Base-by-base conservation (phyloP, 2,888 invertebrate genomes). In the Vanessa cardui region DNA sequence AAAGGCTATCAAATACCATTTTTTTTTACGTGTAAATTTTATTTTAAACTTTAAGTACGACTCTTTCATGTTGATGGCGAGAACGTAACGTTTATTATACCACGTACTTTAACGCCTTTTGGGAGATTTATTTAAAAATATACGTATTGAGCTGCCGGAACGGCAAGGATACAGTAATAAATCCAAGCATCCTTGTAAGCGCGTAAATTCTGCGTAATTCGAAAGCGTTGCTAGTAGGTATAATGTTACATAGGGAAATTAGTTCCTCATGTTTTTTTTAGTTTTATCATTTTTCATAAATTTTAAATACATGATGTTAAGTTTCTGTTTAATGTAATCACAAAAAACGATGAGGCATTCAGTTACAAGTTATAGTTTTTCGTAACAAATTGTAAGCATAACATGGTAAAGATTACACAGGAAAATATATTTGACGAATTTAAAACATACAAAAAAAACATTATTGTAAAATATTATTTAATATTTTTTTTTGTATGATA, bases 21-120 rank as follows among this genome's bases (percentile, higher is more conserved):
- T 26, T 47, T n/a, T 7, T 47, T 18, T 18, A 18, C 6, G 7
- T n/a, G 7, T 47, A 47, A 16, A 6, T 47, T 47, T 7, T 7
- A n/a, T 46, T n/a, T 0, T 6, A 47, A 18, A 47, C n/a, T 47
- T 16, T 6, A 12, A 12, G 12, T 12, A 12, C 0, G 39, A 39
- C 2, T 0, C 12, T 39, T 39, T 12, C 39, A 12, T 12, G 12
- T 39, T 39, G 39, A 12, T 39, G 12, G 39, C 4, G 39, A 39
- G 9, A 12, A 39, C 12, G 39, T 12, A 12, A 12, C 4, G 12
- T 12, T 68, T 68, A 62, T 54, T 44, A 33, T 49, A 46, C 49
- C 47, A 62, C 60, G 56, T 61, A 33, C 21, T 20, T 61, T 62
- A 71, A 68, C 63, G 46, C 50, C 49, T 68, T 69, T 67, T 58